phyloP scores from a whole-genome alignment of 1,140 invertebrate genomes.

The Leptinotarsa texana region DNA sequence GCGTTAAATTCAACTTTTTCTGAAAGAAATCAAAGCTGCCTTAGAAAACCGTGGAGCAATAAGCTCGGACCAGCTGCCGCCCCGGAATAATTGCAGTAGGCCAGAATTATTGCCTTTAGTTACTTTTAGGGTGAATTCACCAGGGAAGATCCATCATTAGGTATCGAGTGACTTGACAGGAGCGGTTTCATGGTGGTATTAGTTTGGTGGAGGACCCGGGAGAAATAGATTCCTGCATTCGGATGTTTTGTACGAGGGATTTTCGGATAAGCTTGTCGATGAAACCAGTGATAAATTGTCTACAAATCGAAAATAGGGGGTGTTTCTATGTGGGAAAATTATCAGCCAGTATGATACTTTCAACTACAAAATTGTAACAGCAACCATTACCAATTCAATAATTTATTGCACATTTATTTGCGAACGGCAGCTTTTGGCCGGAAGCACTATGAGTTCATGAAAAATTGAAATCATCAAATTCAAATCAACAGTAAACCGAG shows the following conservation, averaged over 20 bases:
- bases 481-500: no score
- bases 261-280: background rate
- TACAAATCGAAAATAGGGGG: conserved; percentile 1
- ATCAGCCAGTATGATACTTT: no score
- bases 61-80: conserved; percentile 12
- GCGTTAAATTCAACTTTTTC: conserved; percentile 16
- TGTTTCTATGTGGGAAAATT: background rate
- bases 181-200: conserved; percentile 16
- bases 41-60: conserved; percentile 13
- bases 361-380: no score
- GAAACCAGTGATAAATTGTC: conserved; percentile 5
- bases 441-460: no score
- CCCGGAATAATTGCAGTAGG: conserved; percentile 12
- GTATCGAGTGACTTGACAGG: conserved; percentile 16
- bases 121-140: conserved; percentile 11
- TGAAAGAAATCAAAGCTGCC: conserved; percentile 1
- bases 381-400: no score
- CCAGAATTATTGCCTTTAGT: conserved; percentile 16
- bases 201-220: background rate
- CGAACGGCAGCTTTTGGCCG: no score
- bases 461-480: no score
- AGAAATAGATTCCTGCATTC: conserved; percentile 15
- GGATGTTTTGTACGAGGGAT: conserved; percentile 6
- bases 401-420: no score
- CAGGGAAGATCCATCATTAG: conserved; percentile 11